Percentiles rank a stretch among this genome's conserved stretches.
Evolutionary conservation across 92 coral and sea anemone genomes (phyloP).

Genomic region (Porites evermanni): DNA sequence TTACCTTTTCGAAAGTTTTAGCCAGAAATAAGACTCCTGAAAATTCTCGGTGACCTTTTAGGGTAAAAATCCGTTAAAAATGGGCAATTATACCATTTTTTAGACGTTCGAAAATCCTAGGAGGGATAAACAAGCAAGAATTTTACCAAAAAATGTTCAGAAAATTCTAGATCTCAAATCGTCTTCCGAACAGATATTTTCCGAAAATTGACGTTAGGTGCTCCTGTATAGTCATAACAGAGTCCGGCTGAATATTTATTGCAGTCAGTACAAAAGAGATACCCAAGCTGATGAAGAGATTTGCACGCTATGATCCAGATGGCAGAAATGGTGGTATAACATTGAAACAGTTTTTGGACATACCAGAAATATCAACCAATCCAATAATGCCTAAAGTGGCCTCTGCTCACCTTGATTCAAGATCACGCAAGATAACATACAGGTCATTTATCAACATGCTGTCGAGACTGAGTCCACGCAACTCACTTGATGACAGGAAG

Average conservation of each 20-base stretch:
- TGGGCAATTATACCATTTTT: too few relatives aligned
- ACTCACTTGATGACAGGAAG: conserved; percentile 61
- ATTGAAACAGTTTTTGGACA: conserved; percentile 63
- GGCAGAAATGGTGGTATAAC: conserved; percentile 50
- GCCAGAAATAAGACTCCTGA: too few relatives aligned
- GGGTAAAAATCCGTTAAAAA: too few relatives aligned
- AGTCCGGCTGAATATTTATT: not conserved
- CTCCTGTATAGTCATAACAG: too few relatives aligned
- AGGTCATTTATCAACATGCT: conserved; percentile 68
- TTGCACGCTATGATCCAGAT: conserved; percentile 58
- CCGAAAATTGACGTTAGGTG: too few relatives aligned
- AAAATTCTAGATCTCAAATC: too few relatives aligned
- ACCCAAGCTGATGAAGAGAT: conserved; percentile 73
- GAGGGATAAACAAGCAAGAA: too few relatives aligned
- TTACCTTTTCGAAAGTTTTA: too few relatives aligned
- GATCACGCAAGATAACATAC: conserved; percentile 50
- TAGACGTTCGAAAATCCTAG: too few relatives aligned
- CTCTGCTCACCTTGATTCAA: conserved; percentile 57
- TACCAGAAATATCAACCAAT: conserved; percentile 79
- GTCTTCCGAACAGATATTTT: too few relatives aligned
- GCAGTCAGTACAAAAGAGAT: conserved; percentile 80
- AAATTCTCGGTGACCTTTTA: too few relatives aligned
- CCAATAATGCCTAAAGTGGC: conserved; percentile 79
- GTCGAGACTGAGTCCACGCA: conserved; percentile 70
- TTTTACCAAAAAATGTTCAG: too few relatives aligned